phyloP scores from a whole-genome alignment of 2,113 vertebrate genomes.

The Paracanthobrama guichenoti region DNA sequence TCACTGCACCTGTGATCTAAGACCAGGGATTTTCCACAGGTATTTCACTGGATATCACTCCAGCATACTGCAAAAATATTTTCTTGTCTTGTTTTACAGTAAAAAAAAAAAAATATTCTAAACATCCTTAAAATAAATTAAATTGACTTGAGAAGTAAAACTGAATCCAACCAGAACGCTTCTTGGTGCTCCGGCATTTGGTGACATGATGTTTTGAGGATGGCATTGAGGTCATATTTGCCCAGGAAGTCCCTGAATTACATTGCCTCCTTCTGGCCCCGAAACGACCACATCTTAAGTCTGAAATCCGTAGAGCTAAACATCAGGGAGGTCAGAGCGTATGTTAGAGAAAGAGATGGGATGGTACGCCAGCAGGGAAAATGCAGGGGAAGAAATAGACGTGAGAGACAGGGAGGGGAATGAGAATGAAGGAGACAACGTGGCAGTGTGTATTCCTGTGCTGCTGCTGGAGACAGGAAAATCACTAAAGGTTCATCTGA shows the following conservation, averaged over 20 bases:
- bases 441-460: slow-evolving; percentile 72
- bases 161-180: not conserved
- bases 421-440: slow-evolving; percentile 70
- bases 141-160: not conserved
- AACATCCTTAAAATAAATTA: not conserved
- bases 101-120: not conserved
- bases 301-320: slow-evolving; percentile 10
- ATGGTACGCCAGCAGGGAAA: not conserved
- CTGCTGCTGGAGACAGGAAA: slow-evolving; percentile 56
- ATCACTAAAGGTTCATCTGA: slow-evolving; percentile 68
- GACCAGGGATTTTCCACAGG: slow-evolving; percentile 5
- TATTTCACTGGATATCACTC: not conserved
- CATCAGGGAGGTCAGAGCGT: slow-evolving; percentile 32
- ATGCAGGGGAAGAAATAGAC: slow-evolving; percentile 25
- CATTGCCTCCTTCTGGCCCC: slow-evolving; percentile 59
- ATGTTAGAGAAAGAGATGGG: slow-evolving; percentile 31
- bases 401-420: slow-evolving; percentile 56
- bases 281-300: slow-evolving; percentile 61
- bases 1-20: not conserved
- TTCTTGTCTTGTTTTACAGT: not conserved
- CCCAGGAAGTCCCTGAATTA: slow-evolving; percentile 62
- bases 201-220: slow-evolving; percentile 58
- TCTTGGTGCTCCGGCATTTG: slow-evolving; percentile 39
- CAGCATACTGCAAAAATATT: not conserved
- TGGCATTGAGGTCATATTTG: slow-evolving; percentile 61